phyloP scores from a whole-genome alignment of 2,797 vertebrate species.

The Oreonectes daqikongensis region DNA sequence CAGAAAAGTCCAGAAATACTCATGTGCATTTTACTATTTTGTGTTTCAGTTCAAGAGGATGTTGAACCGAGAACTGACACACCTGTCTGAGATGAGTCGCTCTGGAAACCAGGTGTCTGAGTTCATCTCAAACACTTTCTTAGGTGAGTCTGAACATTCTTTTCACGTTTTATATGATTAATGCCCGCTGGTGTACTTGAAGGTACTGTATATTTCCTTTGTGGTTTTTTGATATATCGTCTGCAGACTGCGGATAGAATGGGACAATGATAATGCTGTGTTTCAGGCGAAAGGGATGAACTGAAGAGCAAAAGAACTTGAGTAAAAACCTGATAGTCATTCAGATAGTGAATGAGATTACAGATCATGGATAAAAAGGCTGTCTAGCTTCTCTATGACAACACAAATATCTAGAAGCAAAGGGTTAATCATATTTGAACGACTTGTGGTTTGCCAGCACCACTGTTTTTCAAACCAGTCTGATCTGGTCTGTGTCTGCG shows the following conservation, averaged over 20 bases:
- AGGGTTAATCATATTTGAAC: slow-evolving; percentile 9
- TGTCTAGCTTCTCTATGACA: neutral
- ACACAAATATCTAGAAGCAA: neutral
- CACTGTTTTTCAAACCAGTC: slow-evolving; percentile 67
- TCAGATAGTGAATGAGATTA: neutral
- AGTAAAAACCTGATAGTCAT: neutral
- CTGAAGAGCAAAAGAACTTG: neutral
- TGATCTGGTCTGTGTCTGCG: slow-evolving; percentile 66
- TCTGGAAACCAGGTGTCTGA: slow-evolving; percentile 99
- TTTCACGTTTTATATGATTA: neutral
- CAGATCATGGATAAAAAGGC: neutral
- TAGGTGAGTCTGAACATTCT: slow-evolving; percentile 80
- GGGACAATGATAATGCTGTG: too few species aligned
- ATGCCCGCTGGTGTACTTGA: neutral
- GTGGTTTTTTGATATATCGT: neutral
- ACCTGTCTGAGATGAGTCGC: slow-evolving; percentile 98
- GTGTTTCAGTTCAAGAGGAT: slow-evolving; percentile 94
- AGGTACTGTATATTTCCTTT: neutral
- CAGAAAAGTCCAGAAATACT: neutral
- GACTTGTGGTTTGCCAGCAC: slow-evolving; percentile 52
- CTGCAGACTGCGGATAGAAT: neutral
- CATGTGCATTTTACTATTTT: neutral
- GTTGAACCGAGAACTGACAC: slow-evolving; percentile 96
- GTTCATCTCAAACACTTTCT: slow-evolving; percentile 98
- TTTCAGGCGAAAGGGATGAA: too few species aligned